Evolutionary conservation across 2,797 vertebrate species (phyloP).

Genomic region (Sebastes hopkinsi): DNA sequence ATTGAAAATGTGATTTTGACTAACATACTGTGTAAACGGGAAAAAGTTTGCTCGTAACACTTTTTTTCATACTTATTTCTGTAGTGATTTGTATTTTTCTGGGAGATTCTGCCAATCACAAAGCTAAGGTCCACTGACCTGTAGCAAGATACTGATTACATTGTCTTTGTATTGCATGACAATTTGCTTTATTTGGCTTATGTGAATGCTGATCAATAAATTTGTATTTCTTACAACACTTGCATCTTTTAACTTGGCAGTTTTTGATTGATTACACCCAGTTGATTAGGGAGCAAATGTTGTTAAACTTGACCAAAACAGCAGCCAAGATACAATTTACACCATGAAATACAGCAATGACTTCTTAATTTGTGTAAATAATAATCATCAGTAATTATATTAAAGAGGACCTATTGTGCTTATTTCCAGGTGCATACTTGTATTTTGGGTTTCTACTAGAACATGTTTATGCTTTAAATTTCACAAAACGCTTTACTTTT

Average conservation of each 20-base stretch:
- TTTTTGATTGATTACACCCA: background rate
- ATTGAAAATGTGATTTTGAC: background rate
- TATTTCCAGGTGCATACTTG: too few species aligned
- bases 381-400: background rate
- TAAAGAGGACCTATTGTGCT: too few species aligned
- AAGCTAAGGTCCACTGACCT: background rate
- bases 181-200: slow-evolving; percentile 5
- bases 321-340: background rate
- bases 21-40: background rate
- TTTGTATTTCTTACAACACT: slow-evolving; percentile 26
- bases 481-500: too few species aligned
- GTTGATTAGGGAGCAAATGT: background rate
- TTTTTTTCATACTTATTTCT: background rate
- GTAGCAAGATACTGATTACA: background rate
- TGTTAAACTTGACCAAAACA: background rate
- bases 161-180: slow-evolving; percentile 20
- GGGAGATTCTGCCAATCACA: background rate
- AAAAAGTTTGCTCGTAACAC: background rate
- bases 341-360: background rate
- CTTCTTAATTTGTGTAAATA: background rate
- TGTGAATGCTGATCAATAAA: slow-evolving; percentile 55
- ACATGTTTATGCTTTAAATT: too few species aligned
- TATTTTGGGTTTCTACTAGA: too few species aligned
- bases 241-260: background rate
- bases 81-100: background rate